Evolutionary conservation across 2,888 invertebrate species (phyloP).

Genomic region (Cheiracanthium punctorium): DNA sequence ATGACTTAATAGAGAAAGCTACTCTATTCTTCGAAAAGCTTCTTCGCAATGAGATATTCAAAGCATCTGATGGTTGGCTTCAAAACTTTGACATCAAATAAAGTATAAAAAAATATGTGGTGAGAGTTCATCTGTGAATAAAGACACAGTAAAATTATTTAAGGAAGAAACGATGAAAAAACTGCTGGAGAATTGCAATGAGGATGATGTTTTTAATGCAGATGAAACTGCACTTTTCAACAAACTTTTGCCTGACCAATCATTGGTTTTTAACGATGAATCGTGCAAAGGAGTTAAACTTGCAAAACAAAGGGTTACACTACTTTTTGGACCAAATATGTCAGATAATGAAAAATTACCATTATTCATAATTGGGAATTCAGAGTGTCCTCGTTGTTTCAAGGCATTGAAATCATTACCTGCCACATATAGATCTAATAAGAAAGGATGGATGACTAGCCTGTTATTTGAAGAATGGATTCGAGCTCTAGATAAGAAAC

Average conservation of each 20-base stretch:
- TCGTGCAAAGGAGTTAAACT: neutral
- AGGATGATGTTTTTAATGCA: too few relatives aligned
- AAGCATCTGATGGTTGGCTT: neutral
- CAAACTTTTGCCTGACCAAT: neutral
- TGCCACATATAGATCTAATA: neutral
- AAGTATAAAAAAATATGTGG: neutral
- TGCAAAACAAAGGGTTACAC: constrained; percentile 11
- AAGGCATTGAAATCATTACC: neutral
- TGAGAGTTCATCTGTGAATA: neutral
- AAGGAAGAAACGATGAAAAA: too few relatives aligned
- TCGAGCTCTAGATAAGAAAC: neutral
- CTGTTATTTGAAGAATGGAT: neutral
- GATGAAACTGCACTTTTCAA: neutral
- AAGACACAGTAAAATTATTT: too few relatives aligned
- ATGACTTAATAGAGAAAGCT: neutral
- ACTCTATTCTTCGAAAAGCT: neutral
- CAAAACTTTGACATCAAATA: neutral
- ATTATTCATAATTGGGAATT: neutral
- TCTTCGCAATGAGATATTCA: neutral
- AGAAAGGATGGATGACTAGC: neutral
- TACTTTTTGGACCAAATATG: neutral
- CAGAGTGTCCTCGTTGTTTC: neutral
- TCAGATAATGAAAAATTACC: neutral
- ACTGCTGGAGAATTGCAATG: too few relatives aligned
- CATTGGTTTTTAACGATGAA: neutral